Conservation (phyloP, 2,797 vertebrate species). For the Neopelma chrysocephalum region DNA sequence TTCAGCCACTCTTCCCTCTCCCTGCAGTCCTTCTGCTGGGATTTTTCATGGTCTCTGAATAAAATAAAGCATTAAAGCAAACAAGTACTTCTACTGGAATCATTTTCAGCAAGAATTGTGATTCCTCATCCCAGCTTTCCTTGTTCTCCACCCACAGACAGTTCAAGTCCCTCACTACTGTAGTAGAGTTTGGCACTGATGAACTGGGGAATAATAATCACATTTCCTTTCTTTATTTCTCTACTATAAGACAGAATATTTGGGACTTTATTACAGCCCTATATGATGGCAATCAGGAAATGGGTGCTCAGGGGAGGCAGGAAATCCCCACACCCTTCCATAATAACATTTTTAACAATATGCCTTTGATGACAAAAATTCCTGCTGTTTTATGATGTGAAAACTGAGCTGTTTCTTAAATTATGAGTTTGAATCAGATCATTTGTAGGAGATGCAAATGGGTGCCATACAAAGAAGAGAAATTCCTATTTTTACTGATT, state of each 20-base stretch:
- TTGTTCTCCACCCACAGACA: neutral
- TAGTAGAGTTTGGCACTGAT: neutral
- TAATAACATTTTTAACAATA: neutral
- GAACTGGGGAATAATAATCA: neutral
- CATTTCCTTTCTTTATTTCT: neutral
- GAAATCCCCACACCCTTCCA: neutral
- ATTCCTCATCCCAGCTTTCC: neutral
- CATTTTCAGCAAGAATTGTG: neutral
- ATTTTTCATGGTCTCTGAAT: neutral
- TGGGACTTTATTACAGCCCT: neutral
- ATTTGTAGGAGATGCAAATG: neutral
- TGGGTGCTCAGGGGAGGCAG: neutral
- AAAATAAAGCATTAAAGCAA: neutral
- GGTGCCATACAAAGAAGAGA: neutral
- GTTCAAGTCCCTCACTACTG: neutral
- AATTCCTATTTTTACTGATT: neutral
- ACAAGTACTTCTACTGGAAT: neutral
- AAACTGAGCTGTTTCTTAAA: slow-evolving; percentile 10
- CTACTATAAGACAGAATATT: neutral
- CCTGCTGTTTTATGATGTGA: neutral
- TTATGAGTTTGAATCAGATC: neutral
- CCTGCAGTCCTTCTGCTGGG: neutral
- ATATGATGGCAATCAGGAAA: neutral
- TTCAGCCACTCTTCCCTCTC: neutral
- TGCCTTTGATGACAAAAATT: neutral